phyloP scores from a whole-genome alignment of 2,113 vertebrate genomes.

The Antechinus flavipes region DNA sequence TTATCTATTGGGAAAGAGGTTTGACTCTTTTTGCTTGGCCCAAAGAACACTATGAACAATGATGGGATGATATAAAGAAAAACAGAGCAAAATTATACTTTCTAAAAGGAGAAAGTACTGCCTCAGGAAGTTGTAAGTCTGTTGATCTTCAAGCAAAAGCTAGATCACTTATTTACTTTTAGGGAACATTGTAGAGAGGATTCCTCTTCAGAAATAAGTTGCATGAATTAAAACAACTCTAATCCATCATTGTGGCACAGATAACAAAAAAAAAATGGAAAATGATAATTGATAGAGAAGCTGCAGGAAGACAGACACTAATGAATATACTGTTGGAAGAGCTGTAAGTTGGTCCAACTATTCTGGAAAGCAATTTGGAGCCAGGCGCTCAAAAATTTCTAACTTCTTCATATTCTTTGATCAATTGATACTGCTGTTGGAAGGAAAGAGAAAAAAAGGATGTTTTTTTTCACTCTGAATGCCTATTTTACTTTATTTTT shows the following conservation, averaged over 20 bases:
- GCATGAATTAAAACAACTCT: neutral
- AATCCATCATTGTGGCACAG: neutral
- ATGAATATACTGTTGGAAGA: neutral
- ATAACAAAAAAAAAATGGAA: neutral
- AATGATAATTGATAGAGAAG: neutral
- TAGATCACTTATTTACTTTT: neutral
- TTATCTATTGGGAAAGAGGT: neutral
- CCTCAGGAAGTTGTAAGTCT: neutral
- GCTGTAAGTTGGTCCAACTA: neutral
- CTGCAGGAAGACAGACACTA: neutral
- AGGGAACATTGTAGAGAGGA: neutral
- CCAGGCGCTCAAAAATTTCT: neutral
- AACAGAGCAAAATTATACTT: neutral
- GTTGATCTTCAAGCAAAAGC: neutral
- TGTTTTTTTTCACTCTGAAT: too few relatives aligned
- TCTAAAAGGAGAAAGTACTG: neutral
- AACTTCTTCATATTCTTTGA: neutral
- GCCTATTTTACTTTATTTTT: too few relatives aligned
- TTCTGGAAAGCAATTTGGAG: neutral
- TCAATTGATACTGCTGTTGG: neutral
- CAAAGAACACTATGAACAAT: neutral
- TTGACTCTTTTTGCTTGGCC: neutral
- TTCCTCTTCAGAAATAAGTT: neutral
- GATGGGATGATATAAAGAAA: neutral
- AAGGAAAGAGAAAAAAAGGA: neutral